Evolutionary conservation across 2,888 invertebrate species (phyloP).

Genomic region (Caenorhabditis zanzibari): DNA sequence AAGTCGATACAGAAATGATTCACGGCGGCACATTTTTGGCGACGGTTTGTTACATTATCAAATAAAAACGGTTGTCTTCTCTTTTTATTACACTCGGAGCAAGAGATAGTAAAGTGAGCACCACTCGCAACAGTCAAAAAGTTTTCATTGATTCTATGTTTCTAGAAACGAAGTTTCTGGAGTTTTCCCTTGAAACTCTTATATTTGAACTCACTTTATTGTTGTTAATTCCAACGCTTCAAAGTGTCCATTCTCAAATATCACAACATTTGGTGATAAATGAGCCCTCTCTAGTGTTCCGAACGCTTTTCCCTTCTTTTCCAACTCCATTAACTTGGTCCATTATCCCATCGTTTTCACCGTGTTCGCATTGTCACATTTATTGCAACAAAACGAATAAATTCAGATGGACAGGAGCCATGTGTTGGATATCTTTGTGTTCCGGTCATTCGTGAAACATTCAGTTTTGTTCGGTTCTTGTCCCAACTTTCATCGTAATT

Average conservation of each 20-base stretch:
- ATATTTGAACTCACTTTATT: background rate
- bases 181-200: background rate
- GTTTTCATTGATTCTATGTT: background rate
- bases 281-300: conserved; percentile 15
- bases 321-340: conserved; percentile 39
- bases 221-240: conserved; percentile 4
- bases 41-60: conserved; percentile 46
- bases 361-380: conserved; percentile 31
- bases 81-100: conserved; percentile 50
- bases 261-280: conserved; percentile 42
- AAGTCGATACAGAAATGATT: conserved; percentile 25
- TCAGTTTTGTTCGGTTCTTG: background rate
- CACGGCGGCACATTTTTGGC: conserved; percentile 28
- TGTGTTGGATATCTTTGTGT: conserved; percentile 15
- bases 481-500: no score
- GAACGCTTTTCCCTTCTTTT: background rate
- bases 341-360: conserved; percentile 48
- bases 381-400: conserved; percentile 49
- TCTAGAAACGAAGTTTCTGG: background rate
- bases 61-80: conserved; percentile 39
- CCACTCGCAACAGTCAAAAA: conserved; percentile 2
- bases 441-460: conserved; percentile 2
- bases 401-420: conserved; percentile 21
- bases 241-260: conserved; percentile 12
- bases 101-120: conserved; percentile 28